Evolutionary conservation across 1,140 invertebrate species (phyloP).

Genomic region (Drosophila tani): DNA sequence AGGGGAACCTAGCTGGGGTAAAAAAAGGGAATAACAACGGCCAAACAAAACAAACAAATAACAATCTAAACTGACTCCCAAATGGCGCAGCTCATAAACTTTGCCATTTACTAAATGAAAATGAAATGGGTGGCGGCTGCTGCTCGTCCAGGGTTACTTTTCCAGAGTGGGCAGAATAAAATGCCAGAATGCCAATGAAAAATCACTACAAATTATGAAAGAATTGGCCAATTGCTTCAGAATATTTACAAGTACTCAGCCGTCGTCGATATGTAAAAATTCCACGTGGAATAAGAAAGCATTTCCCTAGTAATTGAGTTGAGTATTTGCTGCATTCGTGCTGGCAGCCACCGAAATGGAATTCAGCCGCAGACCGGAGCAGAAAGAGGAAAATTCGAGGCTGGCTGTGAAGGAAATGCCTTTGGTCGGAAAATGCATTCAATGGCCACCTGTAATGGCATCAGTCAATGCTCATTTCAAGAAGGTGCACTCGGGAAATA

Average conservation of each 20-base stretch:
- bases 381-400: slow-evolving; percentile 16
- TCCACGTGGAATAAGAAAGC: slow-evolving; percentile 5
- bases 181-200: slow-evolving; percentile 24
- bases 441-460: slow-evolving; percentile 54
- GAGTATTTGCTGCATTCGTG: slow-evolving; percentile 36
- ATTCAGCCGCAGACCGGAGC: slow-evolving; percentile 33
- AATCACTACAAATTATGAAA: slow-evolving; percentile 40
- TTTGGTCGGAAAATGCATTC: slow-evolving; percentile 43
- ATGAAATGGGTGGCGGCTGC: slow-evolving; percentile 22
- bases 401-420: slow-evolving; percentile 28
- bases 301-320: slow-evolving; percentile 36
- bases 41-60: slow-evolving; percentile 60
- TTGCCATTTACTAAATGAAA: slow-evolving; percentile 59
- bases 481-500: slow-evolving; percentile 13
- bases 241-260: slow-evolving; percentile 35
- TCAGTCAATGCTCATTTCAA: slow-evolving; percentile 57
- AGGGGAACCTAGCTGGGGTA: slow-evolving; percentile 29
- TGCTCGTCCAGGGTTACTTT: not conserved
- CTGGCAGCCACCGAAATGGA: slow-evolving; percentile 27
- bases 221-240: slow-evolving; percentile 28
- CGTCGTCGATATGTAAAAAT: slow-evolving; percentile 14
- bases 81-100: slow-evolving; percentile 66
- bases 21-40: slow-evolving; percentile 24
- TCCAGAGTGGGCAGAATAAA: slow-evolving; percentile 7
- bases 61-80: slow-evolving; percentile 47